Percentiles rank a stretch among this genome's conserved stretches.
Evolutionary conservation across 1,140 invertebrate species (phyloP).

Genomic region (Anastrepha obliqua): DNA sequence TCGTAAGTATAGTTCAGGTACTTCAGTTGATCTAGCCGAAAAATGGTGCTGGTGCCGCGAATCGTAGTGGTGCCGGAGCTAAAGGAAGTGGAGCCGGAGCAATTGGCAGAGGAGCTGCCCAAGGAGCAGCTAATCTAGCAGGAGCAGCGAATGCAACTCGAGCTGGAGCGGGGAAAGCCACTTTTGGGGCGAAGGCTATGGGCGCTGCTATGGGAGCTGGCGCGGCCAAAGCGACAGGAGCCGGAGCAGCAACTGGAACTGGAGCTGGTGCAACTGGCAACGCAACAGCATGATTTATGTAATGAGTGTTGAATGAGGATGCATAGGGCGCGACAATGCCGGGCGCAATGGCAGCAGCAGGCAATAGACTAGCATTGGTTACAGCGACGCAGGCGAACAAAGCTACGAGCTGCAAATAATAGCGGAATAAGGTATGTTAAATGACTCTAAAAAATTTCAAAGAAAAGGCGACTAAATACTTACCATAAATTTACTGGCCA

Average conservation of each 20-base stretch:
- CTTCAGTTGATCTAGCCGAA: neutral
- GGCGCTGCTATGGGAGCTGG: conserved; percentile 58
- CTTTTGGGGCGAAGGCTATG: conserved; percentile 58
- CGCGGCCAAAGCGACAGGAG: conserved; percentile 57
- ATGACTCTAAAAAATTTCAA: neutral
- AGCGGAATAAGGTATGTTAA: neutral
- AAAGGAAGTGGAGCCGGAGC: conserved; percentile 56
- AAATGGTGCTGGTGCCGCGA: neutral
- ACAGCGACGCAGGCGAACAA: conserved; percentile 64
- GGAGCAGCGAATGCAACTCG: conserved; percentile 60
- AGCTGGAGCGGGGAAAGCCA: conserved; percentile 62
- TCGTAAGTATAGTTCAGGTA: conserved; percentile 11
- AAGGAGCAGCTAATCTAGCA: conserved; percentile 50
- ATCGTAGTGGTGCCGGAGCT: conserved; percentile 49
- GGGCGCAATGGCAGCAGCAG: conserved; percentile 61
- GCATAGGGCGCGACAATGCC: conserved; percentile 76
- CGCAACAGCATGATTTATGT: conserved; percentile 78
- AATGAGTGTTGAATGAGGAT: conserved; percentile 78
- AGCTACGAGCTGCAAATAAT: conserved; percentile 63
- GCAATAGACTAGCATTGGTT: conserved; percentile 68
- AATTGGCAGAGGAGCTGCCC: conserved; percentile 43
- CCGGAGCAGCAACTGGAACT: conserved; percentile 63
- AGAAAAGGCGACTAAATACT: conserved; percentile 55
- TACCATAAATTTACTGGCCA: conserved; percentile 70
- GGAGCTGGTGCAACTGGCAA: conserved; percentile 72